Base-by-base conservation (phyloP, 2,797 vertebrate genomes). In the Takifugu ocellatus region DNA sequence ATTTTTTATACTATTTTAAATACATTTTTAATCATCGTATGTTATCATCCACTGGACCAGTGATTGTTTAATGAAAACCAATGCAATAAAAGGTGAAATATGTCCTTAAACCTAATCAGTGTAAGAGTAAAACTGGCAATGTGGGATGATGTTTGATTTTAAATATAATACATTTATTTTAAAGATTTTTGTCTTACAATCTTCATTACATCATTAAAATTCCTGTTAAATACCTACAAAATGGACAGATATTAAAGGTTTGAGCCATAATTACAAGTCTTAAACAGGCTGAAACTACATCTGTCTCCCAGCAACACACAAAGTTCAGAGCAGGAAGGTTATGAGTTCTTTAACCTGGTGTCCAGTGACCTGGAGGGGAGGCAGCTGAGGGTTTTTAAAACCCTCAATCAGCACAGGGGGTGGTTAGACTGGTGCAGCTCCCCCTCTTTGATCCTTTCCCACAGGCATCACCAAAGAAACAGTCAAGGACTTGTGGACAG, bases 21-120 rank as follows among this genome's bases (percentile, higher is more conserved):
- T 46, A 66, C 50, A 17, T 79, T 65, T 88, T 88, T 82, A 75
- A 81, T 78, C 71, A 71, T 64, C 81, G 68, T 87, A 70, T 62
- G 47, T 77, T 58, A 46, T 8, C 68, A 60, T 74, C 51, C 17
- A 69, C 51, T 70, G 8, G 47, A 62, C 60, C 49, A 7, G 25
- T 77, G 55, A 63, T 59, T 71, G 66, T 74, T 68, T 60, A 68
- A 57, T 55, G 44, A 59, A 81, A 73, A 69, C 59, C 73, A 81
- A 86, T 46, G 63, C 77, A 87, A 89, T 88, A 83, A 89, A 89
- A 56, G 57, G 44, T 64, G 43, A 58, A 17, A 26, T 44, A 21
- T 68, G n/a, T 75, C 60, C 44, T 59, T 54, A 9, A 17, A 51
- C 17, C 17, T 17, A 5, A 39, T 12, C 5, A 2, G 16, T 42